phyloP scores from a whole-genome alignment of 2,113 vertebrate genomes.

The Illadopsis cleaveri region DNA sequence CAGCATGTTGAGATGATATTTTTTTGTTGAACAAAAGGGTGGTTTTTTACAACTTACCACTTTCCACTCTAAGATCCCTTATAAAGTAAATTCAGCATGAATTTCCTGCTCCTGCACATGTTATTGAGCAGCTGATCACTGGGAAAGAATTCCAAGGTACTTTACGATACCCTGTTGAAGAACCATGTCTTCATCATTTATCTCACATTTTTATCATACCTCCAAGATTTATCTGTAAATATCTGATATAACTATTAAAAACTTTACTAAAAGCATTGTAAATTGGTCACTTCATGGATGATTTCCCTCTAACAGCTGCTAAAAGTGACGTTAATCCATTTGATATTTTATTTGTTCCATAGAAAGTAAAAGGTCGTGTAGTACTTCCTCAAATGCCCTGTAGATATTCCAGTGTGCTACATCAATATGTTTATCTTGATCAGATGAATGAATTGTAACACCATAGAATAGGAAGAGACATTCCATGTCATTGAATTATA shows the following conservation, averaged over 20 bases:
- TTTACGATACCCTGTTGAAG: neutral
- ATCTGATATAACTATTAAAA: neutral
- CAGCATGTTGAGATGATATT: neutral
- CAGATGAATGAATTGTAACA: neutral
- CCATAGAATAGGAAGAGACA: neutral
- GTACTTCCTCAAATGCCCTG: neutral
- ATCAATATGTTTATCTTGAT: neutral
- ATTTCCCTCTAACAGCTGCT: neutral
- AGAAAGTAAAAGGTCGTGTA: neutral
- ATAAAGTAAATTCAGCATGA: neutral
- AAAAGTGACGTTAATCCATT: neutral
- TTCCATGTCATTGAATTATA: neutral
- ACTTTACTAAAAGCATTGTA: neutral
- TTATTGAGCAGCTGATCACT: neutral
- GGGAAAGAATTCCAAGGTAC: neutral
- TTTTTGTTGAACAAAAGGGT: neutral
- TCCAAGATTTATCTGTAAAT: neutral
- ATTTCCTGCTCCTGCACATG: neutral
- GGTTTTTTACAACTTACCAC: neutral
- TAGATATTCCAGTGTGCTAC: neutral
- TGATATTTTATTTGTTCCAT: neutral
- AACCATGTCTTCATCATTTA: neutral
- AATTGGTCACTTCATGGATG: neutral
- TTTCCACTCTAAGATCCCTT: neutral
- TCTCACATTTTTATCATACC: neutral